Evolutionary conservation across 2,113 vertebrate genomes (phyloP).

Genomic region (Solenodon paradoxus): DNA sequence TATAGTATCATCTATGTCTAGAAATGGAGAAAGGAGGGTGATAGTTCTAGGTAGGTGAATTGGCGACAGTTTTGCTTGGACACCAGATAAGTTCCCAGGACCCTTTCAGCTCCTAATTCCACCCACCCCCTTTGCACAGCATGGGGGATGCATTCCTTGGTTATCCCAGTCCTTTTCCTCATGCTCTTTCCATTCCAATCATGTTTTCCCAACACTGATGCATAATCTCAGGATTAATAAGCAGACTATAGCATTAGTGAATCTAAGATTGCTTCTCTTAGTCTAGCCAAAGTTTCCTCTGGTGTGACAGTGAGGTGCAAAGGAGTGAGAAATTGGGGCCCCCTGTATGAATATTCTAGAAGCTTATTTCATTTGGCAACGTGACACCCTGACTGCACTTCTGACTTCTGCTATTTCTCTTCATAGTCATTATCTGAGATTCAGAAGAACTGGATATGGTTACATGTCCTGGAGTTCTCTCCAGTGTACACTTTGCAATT

Average conservation of each 20-base stretch:
- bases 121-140: accelerated
- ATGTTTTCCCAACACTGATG: neutral
- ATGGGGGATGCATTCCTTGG: neutral
- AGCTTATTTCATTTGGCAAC: constrained; percentile 31
- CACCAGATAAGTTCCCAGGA: too few relatives aligned
- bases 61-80: neutral
- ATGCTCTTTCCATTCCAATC: neutral
- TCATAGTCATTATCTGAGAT: constrained; percentile 51
- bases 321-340: neutral
- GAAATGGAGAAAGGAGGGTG: neutral
- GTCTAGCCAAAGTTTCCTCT: neutral
- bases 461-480: constrained; percentile 11
- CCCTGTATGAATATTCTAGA: constrained; percentile 20
- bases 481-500: constrained; percentile 63
- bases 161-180: too few relatives aligned
- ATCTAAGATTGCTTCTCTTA: neutral
- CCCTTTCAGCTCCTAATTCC: neutral
- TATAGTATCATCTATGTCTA: accelerated
- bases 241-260: neutral
- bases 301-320: neutral
- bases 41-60: accelerated
- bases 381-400: neutral
- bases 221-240: neutral
- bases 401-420: constrained; percentile 18
- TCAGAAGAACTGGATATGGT: constrained; percentile 18